Percentiles rank a stretch among this genome's conserved stretches.
Conservation (phyloP, 2,888 invertebrate species). For the Synergus gifuensis region DNA sequence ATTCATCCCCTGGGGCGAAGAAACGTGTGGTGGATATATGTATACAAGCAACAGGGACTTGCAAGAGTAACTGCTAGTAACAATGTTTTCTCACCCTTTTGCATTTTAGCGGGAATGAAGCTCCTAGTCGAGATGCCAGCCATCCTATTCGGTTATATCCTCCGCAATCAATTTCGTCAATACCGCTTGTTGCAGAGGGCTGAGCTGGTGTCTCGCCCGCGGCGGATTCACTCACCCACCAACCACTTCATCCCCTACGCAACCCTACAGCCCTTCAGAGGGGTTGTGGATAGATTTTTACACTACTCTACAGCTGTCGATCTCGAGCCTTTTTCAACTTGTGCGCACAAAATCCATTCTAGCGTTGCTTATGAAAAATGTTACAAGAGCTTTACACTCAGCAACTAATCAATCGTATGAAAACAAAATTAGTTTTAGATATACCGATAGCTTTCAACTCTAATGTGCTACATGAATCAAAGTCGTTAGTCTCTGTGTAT, state of each 20-base stretch:
- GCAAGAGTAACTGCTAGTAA: constrained; percentile 72
- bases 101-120: constrained; percentile 62
- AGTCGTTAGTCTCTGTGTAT: background rate
- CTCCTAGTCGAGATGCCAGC: constrained; percentile 54
- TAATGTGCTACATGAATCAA: background rate
- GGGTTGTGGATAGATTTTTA: constrained; percentile 70
- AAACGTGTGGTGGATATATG: constrained; percentile 49
- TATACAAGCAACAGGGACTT: constrained; percentile 48
- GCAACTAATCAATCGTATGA: constrained; percentile 36
- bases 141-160: constrained; percentile 63
- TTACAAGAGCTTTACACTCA: constrained; percentile 37
- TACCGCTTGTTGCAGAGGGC: constrained; percentile 73
- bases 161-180: constrained; percentile 75
- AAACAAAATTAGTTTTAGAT: constrained; percentile 28
- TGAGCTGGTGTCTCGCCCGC: constrained; percentile 69
- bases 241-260: constrained; percentile 56
- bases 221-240: constrained; percentile 61
- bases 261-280: constrained; percentile 55
- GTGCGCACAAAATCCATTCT: constrained; percentile 30
- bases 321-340: constrained; percentile 41
- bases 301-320: constrained; percentile 52
- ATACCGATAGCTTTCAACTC: background rate
- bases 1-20: constrained; percentile 64
- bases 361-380: constrained; percentile 39
- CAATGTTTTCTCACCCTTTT: constrained; percentile 75